A percentile compares a stretch with the other conserved stretches of the same genome.
Evolutionary conservation across 2,113 vertebrate species (phyloP).

Genomic region (Synodontis membranacea): DNA sequence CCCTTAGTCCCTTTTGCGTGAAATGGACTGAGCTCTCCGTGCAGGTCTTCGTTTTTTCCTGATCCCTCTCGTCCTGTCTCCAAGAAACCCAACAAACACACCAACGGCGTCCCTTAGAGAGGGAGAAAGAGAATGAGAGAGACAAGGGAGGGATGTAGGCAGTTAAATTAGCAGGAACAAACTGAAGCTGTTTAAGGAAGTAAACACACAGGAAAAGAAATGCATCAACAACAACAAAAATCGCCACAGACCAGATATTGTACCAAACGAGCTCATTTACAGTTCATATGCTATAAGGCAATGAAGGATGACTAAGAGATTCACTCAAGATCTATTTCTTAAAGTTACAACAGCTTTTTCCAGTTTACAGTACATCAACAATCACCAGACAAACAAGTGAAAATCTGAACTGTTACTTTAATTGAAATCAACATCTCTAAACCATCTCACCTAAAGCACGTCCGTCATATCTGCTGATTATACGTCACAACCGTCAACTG

Average conservation of each 20-base stretch:
- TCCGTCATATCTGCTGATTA: too few relatives aligned
- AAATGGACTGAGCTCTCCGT: neutral
- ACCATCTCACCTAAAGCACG: too few relatives aligned
- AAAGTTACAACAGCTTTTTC: neutral
- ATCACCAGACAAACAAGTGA: neutral
- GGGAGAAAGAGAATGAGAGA: neutral
- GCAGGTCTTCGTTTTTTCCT: constrained; percentile 4
- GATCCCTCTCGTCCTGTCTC: constrained; percentile 32
- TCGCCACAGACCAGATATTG: neutral
- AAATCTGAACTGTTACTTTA: neutral
- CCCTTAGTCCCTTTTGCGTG: too few relatives aligned
- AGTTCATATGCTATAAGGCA: neutral
- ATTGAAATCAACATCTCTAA: neutral
- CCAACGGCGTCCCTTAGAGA: constrained; percentile 35
- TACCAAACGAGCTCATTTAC: neutral
- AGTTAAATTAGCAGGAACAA: constrained; percentile 6
- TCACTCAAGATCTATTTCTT: neutral
- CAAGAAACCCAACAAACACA: constrained; percentile 54
- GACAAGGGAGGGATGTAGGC: neutral
- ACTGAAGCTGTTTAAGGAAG: neutral
- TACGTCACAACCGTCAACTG: neutral
- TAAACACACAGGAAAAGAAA: constrained; percentile 3
- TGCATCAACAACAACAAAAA: constrained; percentile 1
- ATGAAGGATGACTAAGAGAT: neutral
- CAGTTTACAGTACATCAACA: neutral